phyloP scores from a whole-genome alignment of 2,888 invertebrate species.

The Chydorus sphaericus region DNA sequence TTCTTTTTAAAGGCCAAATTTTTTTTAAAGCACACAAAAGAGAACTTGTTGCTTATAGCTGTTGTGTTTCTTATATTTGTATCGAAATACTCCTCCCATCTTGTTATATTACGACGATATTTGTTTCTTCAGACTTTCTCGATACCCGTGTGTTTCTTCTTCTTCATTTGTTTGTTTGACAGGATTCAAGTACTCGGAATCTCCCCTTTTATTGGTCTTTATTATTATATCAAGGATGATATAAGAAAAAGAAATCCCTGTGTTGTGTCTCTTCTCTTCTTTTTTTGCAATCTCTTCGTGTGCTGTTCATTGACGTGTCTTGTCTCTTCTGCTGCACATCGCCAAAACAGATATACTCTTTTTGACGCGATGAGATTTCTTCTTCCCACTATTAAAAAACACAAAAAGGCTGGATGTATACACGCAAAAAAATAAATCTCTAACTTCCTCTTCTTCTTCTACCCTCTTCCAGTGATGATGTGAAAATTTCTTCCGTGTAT shows the following conservation, averaged over 20 bases:
- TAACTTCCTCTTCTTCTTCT: too few species aligned
- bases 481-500: too few species aligned
- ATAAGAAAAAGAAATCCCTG: not conserved
- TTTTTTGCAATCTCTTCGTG: not conserved
- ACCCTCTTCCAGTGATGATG: too few species aligned
- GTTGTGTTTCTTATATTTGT: slow-evolving; percentile 1
- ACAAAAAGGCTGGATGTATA: too few species aligned
- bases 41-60: not conserved
- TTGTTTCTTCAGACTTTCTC: not conserved
- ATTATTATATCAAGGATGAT: not conserved
- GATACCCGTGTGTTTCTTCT: slow-evolving; percentile 6
- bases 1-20: not conserved
- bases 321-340: too few species aligned
- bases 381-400: too few species aligned
- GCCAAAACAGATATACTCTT: too few species aligned
- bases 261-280: not conserved
- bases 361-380: too few species aligned
- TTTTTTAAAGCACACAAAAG: not conserved
- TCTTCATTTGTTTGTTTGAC: not conserved
- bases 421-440: too few species aligned
- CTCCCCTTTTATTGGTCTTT: too few species aligned
- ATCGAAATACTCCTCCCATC: slow-evolving; percentile 4
- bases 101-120: not conserved
- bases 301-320: not conserved
- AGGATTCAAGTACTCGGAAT: too few species aligned